Percentiles rank a stretch among this genome's conserved stretches.
Evolutionary conservation across 2,113 vertebrate genomes (phyloP).

Genomic region (Perca schrenkii): DNA sequence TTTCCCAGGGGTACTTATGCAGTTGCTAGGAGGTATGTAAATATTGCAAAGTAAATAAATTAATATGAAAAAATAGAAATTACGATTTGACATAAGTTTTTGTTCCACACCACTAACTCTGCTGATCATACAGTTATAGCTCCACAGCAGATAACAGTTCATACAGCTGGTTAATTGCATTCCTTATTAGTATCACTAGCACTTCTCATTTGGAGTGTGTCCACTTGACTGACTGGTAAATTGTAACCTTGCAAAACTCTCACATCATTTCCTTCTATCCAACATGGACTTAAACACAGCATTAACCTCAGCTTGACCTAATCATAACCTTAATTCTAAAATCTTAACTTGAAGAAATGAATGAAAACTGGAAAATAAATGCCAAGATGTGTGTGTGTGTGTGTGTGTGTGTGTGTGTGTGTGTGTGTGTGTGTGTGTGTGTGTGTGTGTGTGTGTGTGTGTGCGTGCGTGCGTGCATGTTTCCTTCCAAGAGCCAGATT

Average conservation of each 20-base stretch:
- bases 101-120: neutral
- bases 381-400: neutral
- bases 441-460: neutral
- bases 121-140: constrained; percentile 1
- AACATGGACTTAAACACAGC: neutral
- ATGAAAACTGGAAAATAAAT: constrained; percentile 6
- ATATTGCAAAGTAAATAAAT: neutral
- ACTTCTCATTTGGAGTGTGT: neutral
- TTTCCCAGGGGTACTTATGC: neutral
- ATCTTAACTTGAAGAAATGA: neutral
- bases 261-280: neutral
- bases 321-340: neutral
- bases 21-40: neutral
- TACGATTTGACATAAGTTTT: neutral
- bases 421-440: neutral
- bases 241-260: neutral
- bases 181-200: neutral
- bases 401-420: neutral
- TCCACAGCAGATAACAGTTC: neutral
- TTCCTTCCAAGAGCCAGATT: neutral
- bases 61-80: neutral
- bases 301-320: too few relatives aligned
- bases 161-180: constrained; percentile 9
- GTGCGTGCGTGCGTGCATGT: too few relatives aligned
- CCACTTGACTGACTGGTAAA: neutral